These are phyloP conservation scores for Ophioninae sp. DNA, from an alignment of 2,888 invertebrate species.

Conservation along the genomic window DNA sequence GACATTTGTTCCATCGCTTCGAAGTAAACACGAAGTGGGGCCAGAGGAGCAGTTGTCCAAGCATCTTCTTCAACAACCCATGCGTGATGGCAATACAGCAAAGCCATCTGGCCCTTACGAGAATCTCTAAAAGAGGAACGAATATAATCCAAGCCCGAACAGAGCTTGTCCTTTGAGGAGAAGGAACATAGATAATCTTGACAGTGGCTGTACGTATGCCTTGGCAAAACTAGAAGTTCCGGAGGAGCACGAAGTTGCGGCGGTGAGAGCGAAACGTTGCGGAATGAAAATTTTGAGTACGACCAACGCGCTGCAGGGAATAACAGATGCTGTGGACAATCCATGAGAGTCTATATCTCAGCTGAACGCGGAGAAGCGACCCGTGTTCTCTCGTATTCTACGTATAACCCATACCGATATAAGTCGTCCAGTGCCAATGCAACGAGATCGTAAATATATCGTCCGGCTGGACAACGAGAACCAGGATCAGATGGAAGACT, in stretches of 20 bases:
- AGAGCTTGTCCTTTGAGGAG: conserved; percentile 39
- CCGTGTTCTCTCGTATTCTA: conserved; percentile 26
- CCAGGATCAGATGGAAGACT: conserved; percentile 48
- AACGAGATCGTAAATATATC: conserved; percentile 62
- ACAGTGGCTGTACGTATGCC: background rate
- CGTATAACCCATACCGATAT: conserved; percentile 24
- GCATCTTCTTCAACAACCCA: background rate
- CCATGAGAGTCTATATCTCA: conserved; percentile 53
- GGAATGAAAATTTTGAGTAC: conserved; percentile 37
- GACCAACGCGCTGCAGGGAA: conserved; percentile 4
- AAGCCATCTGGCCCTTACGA: background rate
- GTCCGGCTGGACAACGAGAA: conserved; percentile 55
- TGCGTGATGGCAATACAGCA: conserved; percentile 29
- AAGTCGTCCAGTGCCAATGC: conserved; percentile 54
- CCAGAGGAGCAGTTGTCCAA: background rate
- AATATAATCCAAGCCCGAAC: background rate
- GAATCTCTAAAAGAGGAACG: background rate
- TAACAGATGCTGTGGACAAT: conserved; percentile 53
- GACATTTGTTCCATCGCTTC: background rate
- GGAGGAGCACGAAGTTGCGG: conserved; percentile 28
- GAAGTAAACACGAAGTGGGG: background rate
- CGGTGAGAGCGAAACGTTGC: conserved; percentile 23
- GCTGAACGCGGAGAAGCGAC: conserved; percentile 26
- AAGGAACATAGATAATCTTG: conserved; percentile 12
- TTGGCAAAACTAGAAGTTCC: conserved; percentile 22